Conservation (phyloP, 2,797 vertebrate species). For the Intellagama lesueurii region DNA sequence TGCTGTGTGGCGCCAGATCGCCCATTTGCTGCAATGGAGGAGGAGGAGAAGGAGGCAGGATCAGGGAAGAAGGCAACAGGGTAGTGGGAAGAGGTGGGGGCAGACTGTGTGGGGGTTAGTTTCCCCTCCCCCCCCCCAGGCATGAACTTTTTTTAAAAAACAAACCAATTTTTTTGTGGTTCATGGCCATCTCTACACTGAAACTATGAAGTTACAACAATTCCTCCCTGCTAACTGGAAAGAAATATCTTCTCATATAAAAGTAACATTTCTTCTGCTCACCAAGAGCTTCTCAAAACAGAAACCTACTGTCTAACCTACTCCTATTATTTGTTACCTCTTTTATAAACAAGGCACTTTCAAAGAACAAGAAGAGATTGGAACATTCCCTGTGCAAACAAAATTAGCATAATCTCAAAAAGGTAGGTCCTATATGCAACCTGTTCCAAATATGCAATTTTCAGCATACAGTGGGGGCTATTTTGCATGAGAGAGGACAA, state of each 20-base stretch:
- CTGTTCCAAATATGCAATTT: neutral
- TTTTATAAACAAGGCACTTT: conserved; percentile 5
- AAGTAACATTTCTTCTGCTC: neutral
- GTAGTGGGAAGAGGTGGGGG: no score
- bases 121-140: no score
- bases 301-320: neutral
- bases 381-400: neutral
- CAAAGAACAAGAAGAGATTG: neutral
- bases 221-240: neutral
- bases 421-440: neutral
- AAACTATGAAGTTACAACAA: conserved; percentile 13
- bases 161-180: no score
- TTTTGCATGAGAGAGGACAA: neutral
- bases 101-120: no score
- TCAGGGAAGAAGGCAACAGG: no score
- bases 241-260: neutral
- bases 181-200: neutral
- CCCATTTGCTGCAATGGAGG: no score
- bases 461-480: neutral
- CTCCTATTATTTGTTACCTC: neutral
- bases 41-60: no score
- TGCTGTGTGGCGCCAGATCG: no score
- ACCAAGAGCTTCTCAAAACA: neutral
- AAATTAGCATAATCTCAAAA: neutral
- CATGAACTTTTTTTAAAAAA: no score